Base-by-base conservation (phyloP, 92 coral and sea anemone genomes). In the Epizoanthus rinbou region DNA sequence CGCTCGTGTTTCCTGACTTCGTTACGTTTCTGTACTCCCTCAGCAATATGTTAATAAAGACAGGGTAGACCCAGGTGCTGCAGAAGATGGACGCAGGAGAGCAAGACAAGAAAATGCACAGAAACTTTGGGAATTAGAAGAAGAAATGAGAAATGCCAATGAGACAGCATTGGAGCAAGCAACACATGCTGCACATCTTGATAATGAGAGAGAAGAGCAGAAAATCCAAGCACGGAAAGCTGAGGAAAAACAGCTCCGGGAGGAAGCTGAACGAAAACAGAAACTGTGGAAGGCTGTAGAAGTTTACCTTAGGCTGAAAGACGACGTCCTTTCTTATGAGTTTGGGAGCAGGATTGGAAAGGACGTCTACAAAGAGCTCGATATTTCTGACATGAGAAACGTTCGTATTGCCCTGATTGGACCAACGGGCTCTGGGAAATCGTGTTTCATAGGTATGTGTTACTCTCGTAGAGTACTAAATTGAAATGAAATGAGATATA, bases 401-500 rank as follows among this genome's bases (percentile, higher is more conserved):
- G 79, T 91, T 18, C 91, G 92, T 8, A 82, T 93, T 41, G 91
- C 94, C 33, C 68, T 93, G 53, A 91, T 93, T 52, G 97, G 97
- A 4, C 97, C 97, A 1, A 82, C 97, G 22, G 97, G 94, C 3
- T 93, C 97, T 14, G 97, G 97, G 24, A 93, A 93, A 69, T 91
- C 97, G 45, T 84, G 93, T 70, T 93, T 93, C 52, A 85, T 93
- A 81, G 97, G 97, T 5, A 28, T 64, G 69, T 23, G 6, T 10
- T 13, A 64, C 24, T 13, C 17, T 25, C 24, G 7, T 22, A 14
- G 10, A 8, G 33, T 63, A 63, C 15, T n/a, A n/a, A n/a, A n/a
- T n/a, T n/a, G n/a, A n/a, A n/a, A n/a, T n/a, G 4, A 2, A 35
- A 35, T 37, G 43, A 3, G 43, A 37, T 37, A 3, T 37, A 37